Evolutionary conservation across 2,888 invertebrate species (phyloP).

Genomic region (Apamea epomidion): DNA sequence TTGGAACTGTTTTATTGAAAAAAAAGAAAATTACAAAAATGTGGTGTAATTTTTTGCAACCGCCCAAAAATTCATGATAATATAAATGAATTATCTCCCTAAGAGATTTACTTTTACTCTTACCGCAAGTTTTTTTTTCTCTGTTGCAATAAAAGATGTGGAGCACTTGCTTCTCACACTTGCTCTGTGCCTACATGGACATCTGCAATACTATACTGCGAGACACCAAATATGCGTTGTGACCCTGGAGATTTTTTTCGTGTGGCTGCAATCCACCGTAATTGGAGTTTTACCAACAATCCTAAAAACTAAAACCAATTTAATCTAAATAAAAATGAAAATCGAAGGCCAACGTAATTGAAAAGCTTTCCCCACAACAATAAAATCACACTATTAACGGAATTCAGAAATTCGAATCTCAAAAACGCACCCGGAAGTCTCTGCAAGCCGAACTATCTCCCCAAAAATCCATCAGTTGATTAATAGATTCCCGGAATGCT

Average conservation of each 20-base stretch:
- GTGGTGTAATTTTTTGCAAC: neutral
- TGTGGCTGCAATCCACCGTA: neutral
- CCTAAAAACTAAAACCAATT: neutral
- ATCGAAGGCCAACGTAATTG: neutral
- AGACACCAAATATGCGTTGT: neutral
- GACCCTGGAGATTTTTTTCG: neutral
- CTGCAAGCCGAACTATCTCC: constrained; percentile 14
- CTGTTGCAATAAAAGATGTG: neutral
- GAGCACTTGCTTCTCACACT: neutral
- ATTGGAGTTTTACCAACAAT: neutral
- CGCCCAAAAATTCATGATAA: neutral
- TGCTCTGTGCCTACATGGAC: neutral
- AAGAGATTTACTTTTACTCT: neutral
- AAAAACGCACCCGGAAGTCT: constrained; percentile 1
- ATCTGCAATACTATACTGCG: neutral
- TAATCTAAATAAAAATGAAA: neutral
- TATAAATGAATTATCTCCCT: neutral
- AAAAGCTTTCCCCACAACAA: neutral
- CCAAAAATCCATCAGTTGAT: constrained; percentile 56
- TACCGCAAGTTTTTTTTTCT: neutral
- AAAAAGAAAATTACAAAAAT: neutral
- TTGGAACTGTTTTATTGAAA: neutral
- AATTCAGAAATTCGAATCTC: constrained; percentile 10
- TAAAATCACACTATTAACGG: constrained; percentile 3
- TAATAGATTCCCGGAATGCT: constrained; percentile 39